Evolutionary conservation across 35 echinoderm and acorn worm species (phyloP), one percentile per base, ranked within the genome.

Genomic region (Eucidaris tribuloides): DNA sequence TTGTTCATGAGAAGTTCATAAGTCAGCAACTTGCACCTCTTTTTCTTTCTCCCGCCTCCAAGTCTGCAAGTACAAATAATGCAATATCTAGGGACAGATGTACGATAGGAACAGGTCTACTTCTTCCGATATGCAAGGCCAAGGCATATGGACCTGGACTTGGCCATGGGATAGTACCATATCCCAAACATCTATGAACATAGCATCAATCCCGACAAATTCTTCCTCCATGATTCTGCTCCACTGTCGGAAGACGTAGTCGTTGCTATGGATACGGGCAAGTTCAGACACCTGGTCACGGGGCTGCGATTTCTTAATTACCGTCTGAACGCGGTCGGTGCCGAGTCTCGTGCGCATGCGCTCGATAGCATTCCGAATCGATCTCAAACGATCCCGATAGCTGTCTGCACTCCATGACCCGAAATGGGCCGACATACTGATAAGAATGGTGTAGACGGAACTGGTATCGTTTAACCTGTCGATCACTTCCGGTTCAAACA

Each of bases 71-170:
- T n/a, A n/a, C n/a, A n/a, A n/a, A n/a, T n/a, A n/a, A n/a, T n/a
- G n/a, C n/a, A n/a, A n/a, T n/a, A n/a, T n/a, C n/a, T n/a, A n/a
- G n/a, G 68, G 68, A 74, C 68, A 74, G 3, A 74, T 43, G n/a
- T 74, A 74, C 9, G 68, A 74, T 35, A 74, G 41, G 44, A 74
- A 74, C 41, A 74, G 37, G 37, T 74, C 68, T 3, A 74, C 68
- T 43, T 74, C 68, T 74, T 74, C 68, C 7, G 38, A 42, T 9
- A 74, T 74, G 44, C 68, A 74, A 17, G 68, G 68, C 68, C 68
- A 74, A 19, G 68, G 68, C 68, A 74, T 74, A 20, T 74, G 68
- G 25, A 74, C 68, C 20, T 0, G 1, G 38, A 25, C 41, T 22
- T 74, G 11, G 11, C 44, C 7, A 24, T 44, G 33, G 24, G 68